Conservation (phyloP, 2,888 invertebrate genomes). For the Ochropleura leucogaster region DNA sequence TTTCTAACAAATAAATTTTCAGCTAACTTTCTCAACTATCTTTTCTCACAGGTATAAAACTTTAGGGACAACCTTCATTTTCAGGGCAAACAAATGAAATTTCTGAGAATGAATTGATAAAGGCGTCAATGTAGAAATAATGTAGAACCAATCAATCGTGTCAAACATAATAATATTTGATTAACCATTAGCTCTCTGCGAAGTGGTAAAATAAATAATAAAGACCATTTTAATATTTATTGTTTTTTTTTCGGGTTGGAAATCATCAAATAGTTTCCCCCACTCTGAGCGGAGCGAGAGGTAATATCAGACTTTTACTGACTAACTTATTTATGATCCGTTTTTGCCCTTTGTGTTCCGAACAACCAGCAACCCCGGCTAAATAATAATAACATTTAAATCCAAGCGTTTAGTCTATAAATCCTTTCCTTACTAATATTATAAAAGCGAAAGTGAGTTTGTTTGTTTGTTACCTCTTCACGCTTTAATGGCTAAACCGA, state of each 20-base stretch:
- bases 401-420: too few species aligned
- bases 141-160: background rate
- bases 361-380: too few species aligned
- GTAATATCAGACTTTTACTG: too few species aligned
- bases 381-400: background rate
- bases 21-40: constrained; percentile 18
- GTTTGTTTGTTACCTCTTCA: too few species aligned
- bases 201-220: background rate
- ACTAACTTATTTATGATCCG: too few species aligned
- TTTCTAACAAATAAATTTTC: constrained; percentile 39
- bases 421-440: too few species aligned
- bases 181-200: constrained; percentile 15
- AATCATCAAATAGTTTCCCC: too few species aligned
- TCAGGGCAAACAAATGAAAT: constrained; percentile 10
- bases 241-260: too few species aligned
- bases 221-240: background rate
- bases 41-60: constrained; percentile 38
- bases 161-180: constrained; percentile 19
- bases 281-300: too few species aligned
- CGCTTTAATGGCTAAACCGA: too few species aligned
- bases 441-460: too few species aligned
- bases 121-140: constrained; percentile 3
- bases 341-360: too few species aligned
- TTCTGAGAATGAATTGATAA: constrained; percentile 10
- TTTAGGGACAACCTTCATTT: constrained; percentile 25